Evolutionary conservation across 2,113 vertebrate species (phyloP).

Genomic region (Scopus umbretta): DNA sequence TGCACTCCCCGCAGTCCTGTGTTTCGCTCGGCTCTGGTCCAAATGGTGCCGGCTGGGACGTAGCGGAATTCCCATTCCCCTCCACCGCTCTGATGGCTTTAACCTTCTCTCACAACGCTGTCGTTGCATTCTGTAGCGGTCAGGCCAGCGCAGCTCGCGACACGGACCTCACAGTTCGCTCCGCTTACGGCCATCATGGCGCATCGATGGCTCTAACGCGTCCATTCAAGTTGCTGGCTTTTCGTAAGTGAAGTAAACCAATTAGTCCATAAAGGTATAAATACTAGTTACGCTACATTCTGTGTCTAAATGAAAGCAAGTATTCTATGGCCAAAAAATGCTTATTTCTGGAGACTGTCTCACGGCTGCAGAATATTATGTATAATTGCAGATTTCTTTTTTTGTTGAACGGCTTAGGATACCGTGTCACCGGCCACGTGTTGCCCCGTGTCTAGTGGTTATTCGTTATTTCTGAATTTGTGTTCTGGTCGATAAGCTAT

Average conservation of each 20-base stretch:
- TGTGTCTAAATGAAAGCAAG: background rate
- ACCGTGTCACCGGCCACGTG: background rate
- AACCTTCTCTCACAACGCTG: background rate
- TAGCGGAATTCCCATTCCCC: background rate
- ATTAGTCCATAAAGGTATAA: background rate
- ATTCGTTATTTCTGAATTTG: background rate
- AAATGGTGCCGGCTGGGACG: accelerated
- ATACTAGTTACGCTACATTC: background rate
- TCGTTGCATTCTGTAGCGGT: background rate
- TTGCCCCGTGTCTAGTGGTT: background rate
- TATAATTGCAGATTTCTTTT: background rate
- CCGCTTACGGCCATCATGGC: accelerated
- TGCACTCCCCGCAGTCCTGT: accelerated
- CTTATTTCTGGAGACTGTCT: background rate
- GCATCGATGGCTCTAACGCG: background rate
- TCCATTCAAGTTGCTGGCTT: background rate
- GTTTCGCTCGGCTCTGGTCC: accelerated
- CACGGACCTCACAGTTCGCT: background rate
- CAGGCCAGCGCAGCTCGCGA: background rate
- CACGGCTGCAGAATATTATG: background rate
- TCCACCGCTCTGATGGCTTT: background rate
- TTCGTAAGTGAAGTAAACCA: background rate
- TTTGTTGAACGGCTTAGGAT: background rate
- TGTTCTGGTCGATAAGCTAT: background rate
- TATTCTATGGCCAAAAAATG: background rate